A percentile compares a stretch with the other conserved stretches of the same genome.
Conservation (phyloP, 1,140 invertebrate genomes). For the Drosophila rhopaloa region DNA sequence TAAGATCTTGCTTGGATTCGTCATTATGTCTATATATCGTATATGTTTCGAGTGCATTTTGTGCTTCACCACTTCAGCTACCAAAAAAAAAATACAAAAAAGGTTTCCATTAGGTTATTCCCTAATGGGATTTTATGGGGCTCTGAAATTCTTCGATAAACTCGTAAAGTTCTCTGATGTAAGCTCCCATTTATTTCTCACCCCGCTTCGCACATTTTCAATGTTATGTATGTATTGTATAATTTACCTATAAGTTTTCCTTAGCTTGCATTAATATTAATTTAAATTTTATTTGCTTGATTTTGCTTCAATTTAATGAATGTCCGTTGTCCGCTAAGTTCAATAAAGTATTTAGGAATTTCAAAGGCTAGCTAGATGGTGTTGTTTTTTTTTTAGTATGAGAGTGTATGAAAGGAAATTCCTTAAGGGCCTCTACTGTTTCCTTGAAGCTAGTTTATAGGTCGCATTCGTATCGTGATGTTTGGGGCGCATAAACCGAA, state of each 20-base stretch:
- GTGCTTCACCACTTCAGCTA: constrained; percentile 51
- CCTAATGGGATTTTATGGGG: neutral
- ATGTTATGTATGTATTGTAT: constrained; percentile 57
- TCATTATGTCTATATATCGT: constrained; percentile 28
- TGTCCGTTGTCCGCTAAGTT: constrained; percentile 77
- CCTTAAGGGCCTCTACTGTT: neutral
- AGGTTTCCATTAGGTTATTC: neutral
- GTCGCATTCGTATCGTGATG: constrained; percentile 6
- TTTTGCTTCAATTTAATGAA: constrained; percentile 73
- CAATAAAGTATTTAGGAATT: constrained; percentile 60
- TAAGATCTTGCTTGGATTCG: constrained; percentile 52
- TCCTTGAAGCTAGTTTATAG: neutral
- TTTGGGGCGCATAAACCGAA: constrained; percentile 11
- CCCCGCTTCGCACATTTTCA: constrained; percentile 31
- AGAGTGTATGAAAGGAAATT: neutral
- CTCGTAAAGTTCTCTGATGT: constrained; percentile 11
- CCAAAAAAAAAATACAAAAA: constrained; percentile 17
- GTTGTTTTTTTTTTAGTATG: constrained; percentile 7
- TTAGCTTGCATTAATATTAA: constrained; percentile 21
- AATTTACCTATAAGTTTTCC: constrained; percentile 65
- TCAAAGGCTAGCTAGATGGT: constrained; percentile 66
- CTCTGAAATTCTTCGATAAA: constrained; percentile 33
- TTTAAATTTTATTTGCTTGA: constrained; percentile 21
- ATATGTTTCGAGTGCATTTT: constrained; percentile 60
- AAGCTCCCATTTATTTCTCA: constrained; percentile 3